These are phyloP conservation scores for Tauraco erythrolophus DNA, from an alignment of 2,113 vertebrate genomes.

Conservation along the genomic window DNA sequence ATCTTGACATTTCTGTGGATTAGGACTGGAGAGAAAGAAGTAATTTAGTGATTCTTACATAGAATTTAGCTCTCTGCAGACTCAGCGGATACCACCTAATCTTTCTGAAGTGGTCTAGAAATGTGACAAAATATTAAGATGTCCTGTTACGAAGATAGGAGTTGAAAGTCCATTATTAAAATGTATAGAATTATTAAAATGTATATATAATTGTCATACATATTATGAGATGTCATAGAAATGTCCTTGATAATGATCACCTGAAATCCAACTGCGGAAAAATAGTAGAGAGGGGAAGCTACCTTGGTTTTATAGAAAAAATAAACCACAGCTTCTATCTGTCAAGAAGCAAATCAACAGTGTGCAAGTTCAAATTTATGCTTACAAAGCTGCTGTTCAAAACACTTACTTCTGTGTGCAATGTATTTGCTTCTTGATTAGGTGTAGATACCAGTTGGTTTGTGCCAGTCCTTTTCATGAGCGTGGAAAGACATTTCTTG, in stretches of 20 bases:
- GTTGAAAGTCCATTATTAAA: background rate
- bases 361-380: background rate
- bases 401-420: background rate
- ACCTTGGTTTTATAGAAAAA: background rate
- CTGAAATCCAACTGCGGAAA: background rate
- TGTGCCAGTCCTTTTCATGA: background rate
- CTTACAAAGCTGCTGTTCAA: background rate
- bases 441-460: background rate
- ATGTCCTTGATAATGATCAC: background rate
- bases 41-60: background rate
- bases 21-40: background rate
- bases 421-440: background rate
- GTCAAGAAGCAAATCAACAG: background rate
- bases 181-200: background rate
- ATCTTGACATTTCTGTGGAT: background rate
- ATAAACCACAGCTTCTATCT: background rate
- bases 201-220: accelerated
- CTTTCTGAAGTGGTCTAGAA: background rate
- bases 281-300: background rate
- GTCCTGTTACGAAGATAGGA: background rate
- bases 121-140: background rate
- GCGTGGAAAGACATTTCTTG: background rate
- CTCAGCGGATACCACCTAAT: background rate
- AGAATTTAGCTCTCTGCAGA: background rate
- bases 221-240: background rate